These are phyloP conservation scores for Platyrinchus mystaceus DNA, from an alignment of 2,797 vertebrate species.

Conservation along the genomic window DNA sequence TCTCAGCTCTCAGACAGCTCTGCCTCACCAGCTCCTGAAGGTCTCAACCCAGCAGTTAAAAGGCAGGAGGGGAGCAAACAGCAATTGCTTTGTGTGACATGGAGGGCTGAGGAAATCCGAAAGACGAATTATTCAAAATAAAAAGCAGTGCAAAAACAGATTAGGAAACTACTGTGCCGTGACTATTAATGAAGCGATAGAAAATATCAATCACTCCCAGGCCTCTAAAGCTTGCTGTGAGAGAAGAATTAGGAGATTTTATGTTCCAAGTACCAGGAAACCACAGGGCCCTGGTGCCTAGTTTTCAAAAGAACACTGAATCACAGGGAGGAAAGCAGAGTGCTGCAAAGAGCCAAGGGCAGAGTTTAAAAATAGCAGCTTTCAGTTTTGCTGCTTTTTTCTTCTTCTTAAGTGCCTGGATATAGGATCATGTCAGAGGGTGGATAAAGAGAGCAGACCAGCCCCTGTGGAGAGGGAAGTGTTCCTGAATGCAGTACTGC, in stretches of 20 bases:
- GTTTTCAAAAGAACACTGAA: constrained; percentile 61
- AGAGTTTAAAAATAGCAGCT: constrained; percentile 46
- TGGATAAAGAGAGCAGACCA: constrained; percentile 32
- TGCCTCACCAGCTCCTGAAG: background rate
- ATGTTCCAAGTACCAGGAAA: constrained; percentile 55
- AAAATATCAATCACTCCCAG: constrained; percentile 28
- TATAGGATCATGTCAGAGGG: constrained; percentile 27
- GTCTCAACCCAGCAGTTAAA: background rate
- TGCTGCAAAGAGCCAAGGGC: constrained; percentile 8
- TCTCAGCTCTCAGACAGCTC: background rate
- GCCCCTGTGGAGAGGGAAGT: background rate
- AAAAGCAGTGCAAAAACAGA: constrained; percentile 40
- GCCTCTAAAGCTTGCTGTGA: constrained; percentile 51
- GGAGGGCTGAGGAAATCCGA: background rate
- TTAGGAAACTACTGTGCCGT: constrained; percentile 37
- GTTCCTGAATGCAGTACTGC: background rate
- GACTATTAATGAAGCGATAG: constrained; percentile 41
- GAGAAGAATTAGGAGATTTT: constrained; percentile 52
- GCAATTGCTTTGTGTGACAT: background rate
- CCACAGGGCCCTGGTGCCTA: constrained; percentile 23
- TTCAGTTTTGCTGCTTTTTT: constrained; percentile 58
- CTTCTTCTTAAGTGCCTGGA: constrained; percentile 42
- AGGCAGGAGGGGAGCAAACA: constrained; percentile 27
- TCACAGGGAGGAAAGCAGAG: constrained; percentile 1
- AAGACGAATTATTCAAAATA: constrained; percentile 34